Evolutionary conservation across 2,797 vertebrate genomes (phyloP).

Genomic region (Otus scops): DNA sequence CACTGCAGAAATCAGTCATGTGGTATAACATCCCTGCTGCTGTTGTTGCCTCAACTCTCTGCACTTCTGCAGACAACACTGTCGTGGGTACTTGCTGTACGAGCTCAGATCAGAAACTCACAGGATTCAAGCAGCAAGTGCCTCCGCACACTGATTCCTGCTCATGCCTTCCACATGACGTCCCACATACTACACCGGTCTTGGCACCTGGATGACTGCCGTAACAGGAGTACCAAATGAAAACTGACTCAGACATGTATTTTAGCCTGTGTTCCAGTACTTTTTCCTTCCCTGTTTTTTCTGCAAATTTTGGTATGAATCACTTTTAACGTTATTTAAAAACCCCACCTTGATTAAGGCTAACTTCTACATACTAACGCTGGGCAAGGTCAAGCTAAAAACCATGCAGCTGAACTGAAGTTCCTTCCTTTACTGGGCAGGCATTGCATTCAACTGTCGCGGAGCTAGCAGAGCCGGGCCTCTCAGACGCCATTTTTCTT

Average conservation of each 20-base stretch:
- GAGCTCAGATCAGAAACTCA: neutral
- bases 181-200: neutral
- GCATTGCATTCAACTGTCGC: accelerated
- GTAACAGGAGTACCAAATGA: neutral
- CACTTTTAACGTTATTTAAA: neutral
- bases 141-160: neutral
- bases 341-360: neutral
- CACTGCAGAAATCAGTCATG: neutral
- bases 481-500: neutral
- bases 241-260: neutral
- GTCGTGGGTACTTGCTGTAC: neutral
- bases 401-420: neutral
- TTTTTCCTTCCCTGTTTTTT: neutral
- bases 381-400: neutral
- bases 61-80: neutral
- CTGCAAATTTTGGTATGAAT: neutral
- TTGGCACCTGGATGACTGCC: neutral
- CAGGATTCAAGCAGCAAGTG: neutral
- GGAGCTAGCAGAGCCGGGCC: neutral
- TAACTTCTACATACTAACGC: neutral
- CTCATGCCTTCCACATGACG: neutral
- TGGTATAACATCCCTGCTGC: neutral
- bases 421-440: neutral
- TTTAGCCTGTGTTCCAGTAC: neutral
- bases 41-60: neutral